phyloP scores from a whole-genome alignment of 2,888 invertebrate genomes.

The Synergus gifuensis region DNA sequence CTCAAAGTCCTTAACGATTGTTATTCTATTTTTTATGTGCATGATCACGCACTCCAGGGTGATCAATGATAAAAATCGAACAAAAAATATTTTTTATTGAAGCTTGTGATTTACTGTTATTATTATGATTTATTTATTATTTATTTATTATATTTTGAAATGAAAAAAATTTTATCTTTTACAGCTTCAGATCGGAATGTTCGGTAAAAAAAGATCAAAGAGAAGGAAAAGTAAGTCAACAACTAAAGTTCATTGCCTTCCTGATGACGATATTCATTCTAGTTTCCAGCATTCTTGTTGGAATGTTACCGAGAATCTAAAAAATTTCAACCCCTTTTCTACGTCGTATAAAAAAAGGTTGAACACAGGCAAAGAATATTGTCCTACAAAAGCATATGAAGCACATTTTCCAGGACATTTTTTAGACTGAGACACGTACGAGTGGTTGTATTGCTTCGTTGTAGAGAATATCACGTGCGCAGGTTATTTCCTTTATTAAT shows the following conservation, averaged over 20 bases:
- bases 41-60: not conserved
- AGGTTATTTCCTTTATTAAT: conserved; percentile 34
- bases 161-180: too few relatives aligned
- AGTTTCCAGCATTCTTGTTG: not conserved
- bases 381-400: conserved; percentile 3
- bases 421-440: not conserved
- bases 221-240: not conserved
- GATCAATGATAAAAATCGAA: not conserved
- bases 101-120: too few relatives aligned
- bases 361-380: not conserved
- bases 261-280: not conserved
- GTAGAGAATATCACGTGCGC: conserved; percentile 3
- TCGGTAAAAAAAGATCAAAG: not conserved
- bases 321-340: not conserved
- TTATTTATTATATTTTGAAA: too few relatives aligned
- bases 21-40: not conserved
- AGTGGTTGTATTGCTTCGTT: not conserved
- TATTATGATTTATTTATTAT: too few relatives aligned
- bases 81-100: not conserved
- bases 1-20: not conserved
- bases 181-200: not conserved
- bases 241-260: not conserved
- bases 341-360: not conserved
- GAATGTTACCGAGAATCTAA: conserved; percentile 9
- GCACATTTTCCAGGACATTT: conserved; percentile 8